Base-by-base conservation (phyloP, 2,888 invertebrate species). In the Chirona hameri region DNA sequence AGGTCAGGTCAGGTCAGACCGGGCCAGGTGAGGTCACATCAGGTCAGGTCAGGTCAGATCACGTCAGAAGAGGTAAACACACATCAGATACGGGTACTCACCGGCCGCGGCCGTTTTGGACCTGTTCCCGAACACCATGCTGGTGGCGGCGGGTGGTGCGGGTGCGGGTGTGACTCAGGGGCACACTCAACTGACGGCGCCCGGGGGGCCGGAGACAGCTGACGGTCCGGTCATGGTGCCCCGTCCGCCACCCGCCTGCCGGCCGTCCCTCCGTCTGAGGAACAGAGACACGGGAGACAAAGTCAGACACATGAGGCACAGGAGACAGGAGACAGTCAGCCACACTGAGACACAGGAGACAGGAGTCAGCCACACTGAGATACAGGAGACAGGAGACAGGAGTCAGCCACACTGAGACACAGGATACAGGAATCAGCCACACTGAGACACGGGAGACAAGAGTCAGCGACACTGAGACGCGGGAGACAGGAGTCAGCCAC, bases 101-200 rank as follows among this genome's bases (percentile, higher is more conserved):
- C 72, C 72, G 72, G 72, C 72, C 29, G 31, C 72, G 72, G 72
- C 72, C 72, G 72, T 72, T 27, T 31, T 72, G 31, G 72, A 31
- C 7, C 72, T 10, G 31, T 5, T 18, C 18, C 72, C 29, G 31
- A 72, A 72, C 72, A 72, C 72, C 72, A 72, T 72, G 72, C 15
- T 21, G 72, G 3, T 29, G 31, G 29, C 18, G 72, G 4, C 31
- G 72, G 29, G 31, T 39, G 39, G 39, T 39, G 72, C 72, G 72
- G 31, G 10, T 10, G 72, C 29, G 31, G 72, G 10, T 29, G 72
- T 31, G 29, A 31, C 14, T 12, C 72, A 31, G 72, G 15, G 29
- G 31, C 72, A 15, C 3, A 2, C 29, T 29, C 31, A 72, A 31
- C 72, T 72, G 31, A 21, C 60, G 21, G 60, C 60, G 72, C 29